These are phyloP conservation scores for Hippocampus comes DNA, from an alignment of 2,113 vertebrate genomes.

Conservation along the genomic window DNA sequence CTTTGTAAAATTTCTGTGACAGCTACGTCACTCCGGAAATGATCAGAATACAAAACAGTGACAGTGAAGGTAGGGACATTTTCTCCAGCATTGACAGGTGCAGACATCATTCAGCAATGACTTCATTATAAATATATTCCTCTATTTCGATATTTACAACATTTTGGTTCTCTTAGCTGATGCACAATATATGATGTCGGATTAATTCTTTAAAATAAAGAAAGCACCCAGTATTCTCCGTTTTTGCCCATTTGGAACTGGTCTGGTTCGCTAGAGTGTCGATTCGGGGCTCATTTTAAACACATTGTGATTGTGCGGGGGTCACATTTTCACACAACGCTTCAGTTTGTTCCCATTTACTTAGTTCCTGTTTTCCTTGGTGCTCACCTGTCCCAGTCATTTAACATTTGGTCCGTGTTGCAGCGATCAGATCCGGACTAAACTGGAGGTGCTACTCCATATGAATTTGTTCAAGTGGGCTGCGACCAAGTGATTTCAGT, in stretches of 20 bases:
- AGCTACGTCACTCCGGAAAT: slow-evolving; percentile 38
- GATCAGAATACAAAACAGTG: slow-evolving; percentile 27
- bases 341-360: slow-evolving; percentile 20
- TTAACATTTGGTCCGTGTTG: slow-evolving; percentile 46
- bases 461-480: slow-evolving; percentile 18
- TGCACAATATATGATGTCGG: slow-evolving; percentile 48
- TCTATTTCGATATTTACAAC: slow-evolving; percentile 68
- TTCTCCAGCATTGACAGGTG: slow-evolving; percentile 40
- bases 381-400: slow-evolving; percentile 10
- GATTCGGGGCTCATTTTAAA: background rate
- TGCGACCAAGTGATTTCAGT: slow-evolving; percentile 40
- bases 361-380: slow-evolving; percentile 41
- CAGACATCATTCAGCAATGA: slow-evolving; percentile 50
- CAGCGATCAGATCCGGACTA: slow-evolving; percentile 43
- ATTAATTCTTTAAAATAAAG: slow-evolving; percentile 21
- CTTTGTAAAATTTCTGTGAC: slow-evolving; percentile 32
- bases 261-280: background rate
- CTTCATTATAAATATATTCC: slow-evolving; percentile 72
- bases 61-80: slow-evolving; percentile 29
- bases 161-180: slow-evolving; percentile 76
- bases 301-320: slow-evolving; percentile 1
- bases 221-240: slow-evolving; percentile 4
- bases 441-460: slow-evolving; percentile 44
- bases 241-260: background rate
- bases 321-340: slow-evolving; percentile 10